Evolutionary conservation across 2,797 vertebrate species (phyloP).

Genomic region (Melopsittacus undulatus): DNA sequence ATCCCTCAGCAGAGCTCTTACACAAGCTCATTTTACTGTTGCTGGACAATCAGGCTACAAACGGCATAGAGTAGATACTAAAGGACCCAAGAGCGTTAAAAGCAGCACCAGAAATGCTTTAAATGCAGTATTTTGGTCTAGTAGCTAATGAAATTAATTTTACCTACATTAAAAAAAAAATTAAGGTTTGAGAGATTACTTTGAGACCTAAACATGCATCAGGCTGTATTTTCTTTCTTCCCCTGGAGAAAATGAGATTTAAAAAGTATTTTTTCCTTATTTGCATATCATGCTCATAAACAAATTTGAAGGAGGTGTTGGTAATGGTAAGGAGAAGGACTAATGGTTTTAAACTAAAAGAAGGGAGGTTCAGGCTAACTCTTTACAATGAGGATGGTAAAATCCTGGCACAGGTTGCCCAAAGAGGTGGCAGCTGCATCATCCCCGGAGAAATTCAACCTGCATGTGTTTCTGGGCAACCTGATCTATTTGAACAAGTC

Average conservation of each 20-base stretch:
- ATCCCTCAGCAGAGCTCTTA: slow-evolving; percentile 5
- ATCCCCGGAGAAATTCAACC: neutral
- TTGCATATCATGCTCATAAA: neutral
- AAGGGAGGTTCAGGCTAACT: neutral
- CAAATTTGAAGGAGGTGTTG: neutral
- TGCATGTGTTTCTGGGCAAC: neutral
- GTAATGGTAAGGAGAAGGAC: neutral
- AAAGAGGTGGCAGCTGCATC: neutral
- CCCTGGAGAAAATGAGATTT: neutral
- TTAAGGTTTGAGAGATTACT: neutral
- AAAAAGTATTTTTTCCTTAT: neutral
- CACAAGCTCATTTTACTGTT: neutral
- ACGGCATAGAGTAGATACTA: neutral
- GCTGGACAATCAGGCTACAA: neutral
- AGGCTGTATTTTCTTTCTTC: neutral
- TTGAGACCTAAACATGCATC: neutral
- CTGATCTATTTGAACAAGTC: neutral
- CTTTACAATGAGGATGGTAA: neutral
- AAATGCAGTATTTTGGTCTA: neutral
- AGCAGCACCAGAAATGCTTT: neutral
- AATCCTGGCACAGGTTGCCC: neutral
- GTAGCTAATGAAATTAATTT: neutral
- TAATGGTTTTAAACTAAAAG: neutral
- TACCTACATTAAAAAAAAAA: neutral
- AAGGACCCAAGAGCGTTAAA: neutral